Evolutionary conservation across 2,797 vertebrate genomes (phyloP).

Genomic region (Spea hammondii): DNA sequence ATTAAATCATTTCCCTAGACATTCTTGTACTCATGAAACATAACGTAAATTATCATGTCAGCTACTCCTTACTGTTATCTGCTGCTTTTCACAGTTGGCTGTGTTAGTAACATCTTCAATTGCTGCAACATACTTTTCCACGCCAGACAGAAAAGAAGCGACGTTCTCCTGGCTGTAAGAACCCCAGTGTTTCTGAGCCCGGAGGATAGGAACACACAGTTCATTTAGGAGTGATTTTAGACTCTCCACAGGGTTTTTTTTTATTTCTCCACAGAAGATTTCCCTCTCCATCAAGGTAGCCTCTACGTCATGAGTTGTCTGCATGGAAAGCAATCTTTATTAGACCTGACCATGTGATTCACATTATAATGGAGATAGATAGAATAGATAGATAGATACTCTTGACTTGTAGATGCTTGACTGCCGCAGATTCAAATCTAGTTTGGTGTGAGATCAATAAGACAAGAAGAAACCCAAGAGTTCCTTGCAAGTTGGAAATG

Average conservation of each 20-base stretch:
- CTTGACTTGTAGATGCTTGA: no score
- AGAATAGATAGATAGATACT: no score
- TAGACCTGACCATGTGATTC: no score
- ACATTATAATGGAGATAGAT: no score
- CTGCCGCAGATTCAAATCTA: no score
- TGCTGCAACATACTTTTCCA: slow-evolving; percentile 41
- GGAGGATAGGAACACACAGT: slow-evolving; percentile 44
- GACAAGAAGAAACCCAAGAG: no score
- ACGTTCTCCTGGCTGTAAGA: slow-evolving; percentile 37
- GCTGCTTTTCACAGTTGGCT: slow-evolving; percentile 32
- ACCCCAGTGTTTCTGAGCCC: slow-evolving; percentile 50
- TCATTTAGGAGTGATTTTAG: slow-evolving; percentile 45
- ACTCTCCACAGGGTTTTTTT: slow-evolving; percentile 43
- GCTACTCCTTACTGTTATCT: slow-evolving; percentile 25
- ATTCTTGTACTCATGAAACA: no score
- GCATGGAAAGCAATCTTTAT: background rate
- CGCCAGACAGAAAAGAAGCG: slow-evolving; percentile 33
- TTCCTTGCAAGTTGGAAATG: no score
- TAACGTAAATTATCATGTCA: background rate
- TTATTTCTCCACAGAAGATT: slow-evolving; percentile 51
- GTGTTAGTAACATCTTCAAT: slow-evolving; percentile 40
- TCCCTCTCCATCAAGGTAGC: slow-evolving; percentile 36
- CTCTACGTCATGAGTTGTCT: slow-evolving; percentile 45
- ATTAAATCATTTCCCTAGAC: no score
- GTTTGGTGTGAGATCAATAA: no score